These are phyloP conservation scores for Himalopsyche kuldschensis DNA, from an alignment of 2,888 invertebrate species.

Conservation along the genomic window DNA sequence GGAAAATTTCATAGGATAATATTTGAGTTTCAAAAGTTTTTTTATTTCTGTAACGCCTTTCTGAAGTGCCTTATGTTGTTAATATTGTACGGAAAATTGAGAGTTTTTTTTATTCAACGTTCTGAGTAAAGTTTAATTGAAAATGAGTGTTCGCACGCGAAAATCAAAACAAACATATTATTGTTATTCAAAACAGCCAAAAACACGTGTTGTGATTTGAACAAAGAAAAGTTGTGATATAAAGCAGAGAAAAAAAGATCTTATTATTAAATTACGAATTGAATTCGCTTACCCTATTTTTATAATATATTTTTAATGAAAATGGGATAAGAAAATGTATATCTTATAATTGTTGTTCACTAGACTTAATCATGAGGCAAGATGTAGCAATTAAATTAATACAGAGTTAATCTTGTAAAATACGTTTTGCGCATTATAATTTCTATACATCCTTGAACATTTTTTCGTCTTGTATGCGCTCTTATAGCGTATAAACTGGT, in stretches of 20 bases:
- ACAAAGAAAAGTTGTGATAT: background rate
- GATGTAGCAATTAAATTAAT: too few relatives aligned
- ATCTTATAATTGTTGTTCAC: too few relatives aligned
- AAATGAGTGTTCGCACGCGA: background rate
- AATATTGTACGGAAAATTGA: background rate
- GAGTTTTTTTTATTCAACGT: background rate
- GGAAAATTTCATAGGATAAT: background rate
- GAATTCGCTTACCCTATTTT: background rate
- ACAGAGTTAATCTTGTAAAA: too few relatives aligned
- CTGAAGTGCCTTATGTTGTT: background rate
- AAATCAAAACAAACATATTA: background rate
- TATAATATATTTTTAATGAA: background rate
- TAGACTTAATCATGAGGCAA: too few relatives aligned
- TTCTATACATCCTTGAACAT: too few relatives aligned
- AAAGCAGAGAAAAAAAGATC: background rate
- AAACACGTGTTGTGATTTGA: background rate
- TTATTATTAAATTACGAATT: too few relatives aligned
- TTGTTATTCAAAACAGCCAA: background rate
- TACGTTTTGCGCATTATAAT: too few relatives aligned
- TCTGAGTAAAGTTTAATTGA: background rate
- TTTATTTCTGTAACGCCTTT: background rate
- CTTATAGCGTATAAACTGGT: too few relatives aligned
- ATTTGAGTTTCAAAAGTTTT: background rate
- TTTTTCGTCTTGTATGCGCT: too few relatives aligned
- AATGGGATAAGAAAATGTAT: too few relatives aligned